Evolutionary conservation across 2,888 invertebrate species (phyloP), one percentile per base, ranked within the genome.

Genomic region (Xanthia togata): DNA sequence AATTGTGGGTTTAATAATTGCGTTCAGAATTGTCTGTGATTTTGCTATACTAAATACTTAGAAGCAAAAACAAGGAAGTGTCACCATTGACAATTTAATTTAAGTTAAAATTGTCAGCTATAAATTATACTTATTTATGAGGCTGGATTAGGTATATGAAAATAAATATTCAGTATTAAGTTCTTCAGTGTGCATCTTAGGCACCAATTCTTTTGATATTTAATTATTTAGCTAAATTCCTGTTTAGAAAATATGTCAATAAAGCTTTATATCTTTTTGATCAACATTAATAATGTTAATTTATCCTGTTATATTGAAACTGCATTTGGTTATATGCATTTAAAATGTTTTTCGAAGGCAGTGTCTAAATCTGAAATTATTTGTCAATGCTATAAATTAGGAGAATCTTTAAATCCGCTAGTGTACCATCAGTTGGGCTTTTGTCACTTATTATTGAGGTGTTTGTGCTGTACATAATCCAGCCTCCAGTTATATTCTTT

Each of bases 21-120:
- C n/a, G 4, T 38, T 73, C 1, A 44, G 8, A n/a, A 23, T 63
- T 20, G 23, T 73, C 20, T 6, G 63, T 64, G 62, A 81, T 89
- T 87, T 89, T 89, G 88, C 87, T 84, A 84, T 85, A 74, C 78
- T 79, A 67, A 71, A 59, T 69, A 76, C 63, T 50, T 59, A 65
- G 76, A 89, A 88, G 88, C 88, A 88, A 88, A 87, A 88, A 84
- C 89, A 88, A 89, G 88, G 23, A 59, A 60, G 59, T 79, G 50
- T 70, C 53, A 68, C 20, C 47, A 70, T 76, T 77, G 64, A 70
- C 35, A 65, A 81, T 77, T 57, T 76, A 77, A 81, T 80, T 69
- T 81, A 76, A 81, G 84, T 41, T 76, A 53, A 74, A 72, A 74
- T 72, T 79, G 71, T 68, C 71, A 71, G 50, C 85, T 47, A 12